Conservation (phyloP, 2,888 invertebrate species). For the Choristoneura rosaceana region DNA sequence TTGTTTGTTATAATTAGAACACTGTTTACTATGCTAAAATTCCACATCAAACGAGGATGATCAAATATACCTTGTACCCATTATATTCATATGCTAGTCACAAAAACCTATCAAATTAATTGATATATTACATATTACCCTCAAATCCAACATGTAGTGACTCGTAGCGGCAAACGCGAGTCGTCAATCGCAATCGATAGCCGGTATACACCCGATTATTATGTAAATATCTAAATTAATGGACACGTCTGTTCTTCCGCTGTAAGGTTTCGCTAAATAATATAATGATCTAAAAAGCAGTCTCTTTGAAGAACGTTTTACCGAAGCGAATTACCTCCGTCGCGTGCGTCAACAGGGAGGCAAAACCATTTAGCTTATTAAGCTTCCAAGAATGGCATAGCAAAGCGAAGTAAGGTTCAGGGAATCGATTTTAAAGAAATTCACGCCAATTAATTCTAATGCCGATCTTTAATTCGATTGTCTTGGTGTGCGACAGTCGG, state of each 20-base stretch:
- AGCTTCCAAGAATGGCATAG: background rate
- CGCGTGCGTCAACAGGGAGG: background rate
- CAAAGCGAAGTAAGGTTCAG: background rate
- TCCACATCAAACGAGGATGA: too few relatives aligned
- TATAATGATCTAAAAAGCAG: background rate
- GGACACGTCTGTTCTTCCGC: background rate
- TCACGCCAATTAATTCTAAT: background rate
- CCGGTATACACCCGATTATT: background rate
- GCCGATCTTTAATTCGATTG: conserved; percentile 9
- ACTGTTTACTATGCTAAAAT: too few relatives aligned
- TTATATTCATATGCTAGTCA: background rate
- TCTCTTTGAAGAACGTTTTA: background rate
- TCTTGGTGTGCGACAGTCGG: background rate
- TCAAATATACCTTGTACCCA: background rate
- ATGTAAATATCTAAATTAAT: conserved; percentile 19
- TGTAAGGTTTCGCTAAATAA: background rate
- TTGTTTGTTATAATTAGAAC: too few relatives aligned
- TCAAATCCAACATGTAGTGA: background rate
- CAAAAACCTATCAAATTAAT: background rate
- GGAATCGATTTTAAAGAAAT: conserved; percentile 7
- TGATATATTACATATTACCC: background rate
- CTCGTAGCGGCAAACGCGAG: background rate
- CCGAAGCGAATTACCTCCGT: background rate
- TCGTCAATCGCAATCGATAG: conserved; percentile 15
- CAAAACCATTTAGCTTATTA: conserved; percentile 1